These are phyloP conservation scores for Dicyrtomina minuta DNA, from an alignment of 2,888 invertebrate genomes.

Conservation along the genomic window DNA sequence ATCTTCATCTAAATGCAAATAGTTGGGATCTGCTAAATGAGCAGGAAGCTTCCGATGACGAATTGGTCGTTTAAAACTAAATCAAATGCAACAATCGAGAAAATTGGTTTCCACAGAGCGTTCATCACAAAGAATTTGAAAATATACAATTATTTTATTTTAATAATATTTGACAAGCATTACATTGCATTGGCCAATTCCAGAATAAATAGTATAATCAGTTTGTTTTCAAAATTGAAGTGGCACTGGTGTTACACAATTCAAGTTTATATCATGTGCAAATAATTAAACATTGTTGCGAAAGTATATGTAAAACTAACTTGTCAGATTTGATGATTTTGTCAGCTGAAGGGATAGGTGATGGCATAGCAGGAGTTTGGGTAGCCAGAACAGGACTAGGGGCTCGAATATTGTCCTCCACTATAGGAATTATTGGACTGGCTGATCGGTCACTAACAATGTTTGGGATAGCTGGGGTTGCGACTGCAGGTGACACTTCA, in stretches of 20 bases:
- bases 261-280: no score
- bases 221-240: no score
- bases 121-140: no score
- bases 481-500: not conserved
- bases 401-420: not conserved
- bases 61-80: constrained; percentile 12
- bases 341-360: not conserved
- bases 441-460: not conserved
- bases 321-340: constrained; percentile 14
- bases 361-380: not conserved
- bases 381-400: not conserved
- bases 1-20: constrained; percentile 48
- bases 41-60: constrained; percentile 64
- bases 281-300: no score
- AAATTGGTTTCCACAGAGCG: no score
- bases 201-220: no score
- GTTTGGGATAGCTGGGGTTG: no score
- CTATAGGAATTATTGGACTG: not conserved
- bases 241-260: no score
- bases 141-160: no score
- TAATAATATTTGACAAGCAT: no score
- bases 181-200: no score
- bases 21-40: constrained; percentile 60
- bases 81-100: not conserved
- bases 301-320: constrained; percentile 20